Percentiles rank a stretch among this genome's conserved stretches.
phyloP scores from a whole-genome alignment of 2,113 vertebrate genomes.

The Poeciliopsis occidentalis region DNA sequence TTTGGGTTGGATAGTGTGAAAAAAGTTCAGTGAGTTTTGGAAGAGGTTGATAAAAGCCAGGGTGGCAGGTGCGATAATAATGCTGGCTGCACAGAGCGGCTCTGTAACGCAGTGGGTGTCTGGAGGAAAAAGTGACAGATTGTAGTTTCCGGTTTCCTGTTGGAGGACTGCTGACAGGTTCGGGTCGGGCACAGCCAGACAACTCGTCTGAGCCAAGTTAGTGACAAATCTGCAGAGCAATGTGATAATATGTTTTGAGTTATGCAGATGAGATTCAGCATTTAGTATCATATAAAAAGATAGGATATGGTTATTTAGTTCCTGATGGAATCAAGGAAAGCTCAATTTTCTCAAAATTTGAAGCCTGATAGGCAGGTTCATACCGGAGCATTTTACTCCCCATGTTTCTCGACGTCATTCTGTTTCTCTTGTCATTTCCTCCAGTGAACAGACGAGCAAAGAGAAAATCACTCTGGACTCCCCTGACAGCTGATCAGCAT shows the following conservation, averaged over 20 bases:
- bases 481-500: slow-evolving; percentile 48
- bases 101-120: slow-evolving; percentile 36
- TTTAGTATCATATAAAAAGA: background rate
- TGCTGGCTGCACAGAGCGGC: slow-evolving; percentile 14
- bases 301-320: too few species aligned
- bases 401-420: background rate
- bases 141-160: slow-evolving; percentile 57
- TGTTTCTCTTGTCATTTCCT: background rate
- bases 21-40: slow-evolving; percentile 1
- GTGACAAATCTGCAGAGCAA: slow-evolving; percentile 44
- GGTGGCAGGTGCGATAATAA: slow-evolving; percentile 12
- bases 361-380: slow-evolving; percentile 28
- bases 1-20: background rate
- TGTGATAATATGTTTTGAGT: slow-evolving; percentile 27
- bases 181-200: slow-evolving; percentile 34
- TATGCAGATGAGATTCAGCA: slow-evolving; percentile 1
- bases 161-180: slow-evolving; percentile 48
- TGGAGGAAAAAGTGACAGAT: slow-evolving; percentile 62
- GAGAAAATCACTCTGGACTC: slow-evolving; percentile 27
- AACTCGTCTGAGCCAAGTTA: slow-evolving; percentile 47
- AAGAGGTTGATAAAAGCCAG: slow-evolving; percentile 24
- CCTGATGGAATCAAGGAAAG: background rate
- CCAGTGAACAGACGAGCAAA: slow-evolving; percentile 8
- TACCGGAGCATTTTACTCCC: slow-evolving; percentile 1
- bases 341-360: slow-evolving; percentile 1